phyloP scores from a whole-genome alignment of 53 echinoderm and acorn worm species.

The Antedon mediterranea region DNA sequence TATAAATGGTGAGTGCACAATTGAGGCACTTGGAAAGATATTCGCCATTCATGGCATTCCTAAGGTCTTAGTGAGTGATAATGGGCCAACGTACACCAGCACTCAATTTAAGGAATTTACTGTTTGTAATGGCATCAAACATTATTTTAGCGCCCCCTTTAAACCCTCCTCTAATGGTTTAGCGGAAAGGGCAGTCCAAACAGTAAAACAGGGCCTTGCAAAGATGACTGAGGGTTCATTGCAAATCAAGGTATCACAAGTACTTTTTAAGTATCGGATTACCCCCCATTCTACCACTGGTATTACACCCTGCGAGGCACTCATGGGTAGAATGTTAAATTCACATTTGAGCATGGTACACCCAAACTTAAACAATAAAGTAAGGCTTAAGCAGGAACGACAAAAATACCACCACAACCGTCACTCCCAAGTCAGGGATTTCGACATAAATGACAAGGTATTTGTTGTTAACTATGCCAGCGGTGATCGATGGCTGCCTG shows the following conservation, averaged over 20 bases:
- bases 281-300: slow-evolving; percentile 13
- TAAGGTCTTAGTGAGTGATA: slow-evolving; percentile 5
- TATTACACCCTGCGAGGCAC: background rate
- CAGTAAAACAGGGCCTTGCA: slow-evolving; percentile 7
- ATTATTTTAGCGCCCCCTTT: slow-evolving; percentile 2
- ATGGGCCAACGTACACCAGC: slow-evolving; percentile 10
- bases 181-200: slow-evolving; percentile 12
- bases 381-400: background rate
- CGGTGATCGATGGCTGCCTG: background rate
- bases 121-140: background rate
- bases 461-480: background rate
- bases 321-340: background rate
- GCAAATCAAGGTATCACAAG: slow-evolving; percentile 2
- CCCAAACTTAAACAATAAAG: background rate
- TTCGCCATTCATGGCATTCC: slow-evolving; percentile 8
- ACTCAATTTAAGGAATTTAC: background rate
- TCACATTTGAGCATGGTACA: background rate
- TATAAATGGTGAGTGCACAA: too few species aligned
- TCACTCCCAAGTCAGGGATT: background rate
- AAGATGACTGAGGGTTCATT: slow-evolving; percentile 10
- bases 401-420: background rate
- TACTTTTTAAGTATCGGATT: slow-evolving; percentile 3
- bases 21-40: background rate
- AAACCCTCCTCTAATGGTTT: slow-evolving; percentile 12
- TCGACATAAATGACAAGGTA: background rate